Conservation (phyloP, 1,140 invertebrate genomes). For the Orius insidiosus region DNA sequence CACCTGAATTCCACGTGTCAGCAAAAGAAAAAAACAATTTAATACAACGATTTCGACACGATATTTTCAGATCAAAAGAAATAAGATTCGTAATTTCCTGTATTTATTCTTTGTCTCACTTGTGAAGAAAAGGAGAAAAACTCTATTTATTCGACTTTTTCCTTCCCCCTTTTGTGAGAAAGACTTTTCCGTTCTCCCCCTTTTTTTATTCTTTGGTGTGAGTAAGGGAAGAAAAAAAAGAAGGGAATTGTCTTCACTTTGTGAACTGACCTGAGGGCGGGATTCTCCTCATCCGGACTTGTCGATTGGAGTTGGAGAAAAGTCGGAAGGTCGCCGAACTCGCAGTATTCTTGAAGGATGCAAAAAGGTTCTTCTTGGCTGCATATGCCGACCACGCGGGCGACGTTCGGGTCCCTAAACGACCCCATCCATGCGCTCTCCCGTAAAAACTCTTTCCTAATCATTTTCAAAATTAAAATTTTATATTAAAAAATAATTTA, state of each 20-base stretch:
- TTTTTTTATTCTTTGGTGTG: too few relatives aligned
- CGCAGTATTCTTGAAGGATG: slow-evolving; percentile 70
- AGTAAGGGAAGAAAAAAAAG: background rate
- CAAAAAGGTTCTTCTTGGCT: slow-evolving; percentile 64
- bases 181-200: too few relatives aligned
- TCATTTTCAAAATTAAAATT: slow-evolving; percentile 17
- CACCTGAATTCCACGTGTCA: too few relatives aligned
- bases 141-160: too few relatives aligned
- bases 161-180: too few relatives aligned
- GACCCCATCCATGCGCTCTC: slow-evolving; percentile 67
- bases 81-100: too few relatives aligned
- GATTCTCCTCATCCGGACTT: slow-evolving; percentile 25
- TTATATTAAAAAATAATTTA: background rate
- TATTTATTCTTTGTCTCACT: too few relatives aligned
- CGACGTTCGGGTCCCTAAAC: slow-evolving; percentile 66
- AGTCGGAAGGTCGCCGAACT: slow-evolving; percentile 63
- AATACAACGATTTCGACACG: too few relatives aligned
- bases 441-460: slow-evolving; percentile 65
- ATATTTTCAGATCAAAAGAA: too few relatives aligned
- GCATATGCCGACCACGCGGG: slow-evolving; percentile 63
- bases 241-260: slow-evolving; percentile 2
- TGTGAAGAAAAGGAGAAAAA: too few relatives aligned
- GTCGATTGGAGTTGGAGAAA: slow-evolving; percentile 37
- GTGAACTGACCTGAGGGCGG: slow-evolving; percentile 21
- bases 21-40: too few relatives aligned